Base-by-base conservation (phyloP, 2,797 vertebrate genomes). In the Cuniculus paca region DNA sequence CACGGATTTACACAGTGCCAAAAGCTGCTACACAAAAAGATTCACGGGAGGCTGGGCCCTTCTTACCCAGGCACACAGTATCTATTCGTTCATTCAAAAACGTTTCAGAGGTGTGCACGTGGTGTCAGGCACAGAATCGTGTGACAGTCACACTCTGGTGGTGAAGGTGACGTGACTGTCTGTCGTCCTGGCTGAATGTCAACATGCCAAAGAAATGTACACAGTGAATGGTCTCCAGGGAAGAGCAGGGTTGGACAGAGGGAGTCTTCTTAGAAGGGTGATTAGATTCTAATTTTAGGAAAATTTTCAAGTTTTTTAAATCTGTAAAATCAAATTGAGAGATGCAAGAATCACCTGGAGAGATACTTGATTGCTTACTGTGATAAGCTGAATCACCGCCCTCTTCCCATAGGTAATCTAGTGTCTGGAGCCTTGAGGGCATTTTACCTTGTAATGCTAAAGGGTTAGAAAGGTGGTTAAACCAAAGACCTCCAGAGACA, bases 41-140 rank as follows among this genome's bases (percentile, higher is more conserved):
- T 42, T 52, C 14, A 19, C 39, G 77, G 52, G 24, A 70, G 34
- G 61, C 2, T 61, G 26, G 24, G n/a, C 60, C 45, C 60, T 78
- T 36, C 45, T 85, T 86, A 65, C 2, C 5, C 26, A 74, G 28
- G n/a, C 26, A 78, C 34, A 26, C 12, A 50, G 42, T 28, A 89
- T 61, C 28, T 39, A 81, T 90, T 89, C 34, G 87, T 82, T 91
- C 48, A 34, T 90, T 81, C 39, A 34, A 63, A 94, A 83, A 48
- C 13, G 1, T 78, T 84, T 95, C 61, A 94, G 80, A 81, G 11
- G 42, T 3, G 2, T 22, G 20, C 10, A 52, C 65, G n/a, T 31
- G 68, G 14, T 72, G 8, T 34, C 80, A 63, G 58, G 42, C 2
- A 65, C 31, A 72, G 22, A 72, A 39, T 2, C 56, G 1, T 56